Evolutionary conservation across 1,140 invertebrate species (phyloP), one percentile per base, ranked within the genome.

Genomic region (Drosophila watanabei): DNA sequence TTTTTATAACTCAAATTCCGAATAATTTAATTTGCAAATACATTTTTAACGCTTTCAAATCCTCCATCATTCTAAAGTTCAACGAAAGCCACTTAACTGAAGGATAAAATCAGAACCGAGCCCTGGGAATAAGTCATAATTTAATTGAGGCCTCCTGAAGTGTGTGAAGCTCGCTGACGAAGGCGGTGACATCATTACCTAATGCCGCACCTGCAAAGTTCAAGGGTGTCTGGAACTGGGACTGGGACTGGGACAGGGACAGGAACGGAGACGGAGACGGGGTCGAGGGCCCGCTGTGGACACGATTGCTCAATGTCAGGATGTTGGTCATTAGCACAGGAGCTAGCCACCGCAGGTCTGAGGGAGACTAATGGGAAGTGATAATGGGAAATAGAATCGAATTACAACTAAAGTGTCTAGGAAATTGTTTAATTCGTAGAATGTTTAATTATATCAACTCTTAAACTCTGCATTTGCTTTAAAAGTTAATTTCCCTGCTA

Each of bases 311-410:
- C 37, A 75, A 75, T 61, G 71, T 52, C 33, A 61, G 68, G 56
- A 60, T 72, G 70, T 43, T 39, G 68, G 70, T 73, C 70, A 73
- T 73, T 73, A 73, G 66, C 66, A 11, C 24, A 66, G 37, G 63
- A 24, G 30, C 18, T 35, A 30, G 7, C 7, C 28, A 2, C 9
- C 32, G 20, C 32, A 20, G 51, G 9, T 16, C 18, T 20, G 13
- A 30, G 32, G 5, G 6, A 37, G 33, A 39, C 37, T 20, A 65
- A 45, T 28, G 16, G 20, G n/a, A 24, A 48, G 59, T 41, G 54
- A 32, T 60, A 65, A 62, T 63, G 33, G 41, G 13, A 68, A 46
- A 69, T 71, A 37, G 63, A 46, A 2, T 39, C 20, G 18, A 57
- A 45, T 70, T 54, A 52, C 20, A 30, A 16, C 3, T 18, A 7